Evolutionary conservation across 2,113 vertebrate species (phyloP), one percentile per base, ranked within the genome.

Genomic region (Willisornis vidua): DNA sequence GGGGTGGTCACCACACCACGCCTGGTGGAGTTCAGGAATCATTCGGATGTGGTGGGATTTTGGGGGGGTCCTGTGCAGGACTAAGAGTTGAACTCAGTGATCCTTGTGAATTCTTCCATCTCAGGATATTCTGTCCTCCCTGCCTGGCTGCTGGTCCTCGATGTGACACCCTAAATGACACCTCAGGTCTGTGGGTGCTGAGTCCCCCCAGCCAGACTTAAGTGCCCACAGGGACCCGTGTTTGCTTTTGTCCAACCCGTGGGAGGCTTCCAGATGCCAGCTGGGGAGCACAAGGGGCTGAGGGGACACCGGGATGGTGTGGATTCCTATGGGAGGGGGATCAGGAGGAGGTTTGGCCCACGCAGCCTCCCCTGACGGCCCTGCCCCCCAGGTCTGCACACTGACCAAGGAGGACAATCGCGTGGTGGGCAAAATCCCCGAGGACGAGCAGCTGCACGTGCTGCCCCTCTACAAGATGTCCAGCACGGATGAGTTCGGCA

Each of bases 371-470:
- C 1, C 89, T 94, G 63, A 94, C 2, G 18, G 33, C 46, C 25
- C 35, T 19, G 5, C 75, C 33, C 55, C n/a, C 45, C 88, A 99
- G 99, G 99, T 99, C 95, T 99, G 99, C 94, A 99, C 99, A 24
- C 98, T 99, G 92, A 99, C 99, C 0, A 99, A 99, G 97, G 99
- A 99, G 96, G 99, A 99, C 98, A 99, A 99, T 98, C 99, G 99
- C 6, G 91, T 89, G n/a, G 97, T 99, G 87, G 98, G 98, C 26
- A 97, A 97, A 89, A 98, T 99, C 48, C 99, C 99, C 0, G 99
- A 99, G 25, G 99, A 99, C 2, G 99, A 99, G 93, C 99, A 99
- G 77, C 98, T 99, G 81, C 99, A 99, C 3, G 99, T 99, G 83
- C 98, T 99, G 76, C 99, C 99, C 20, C 98, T 99, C 74, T 99